Evolutionary conservation across 2,113 vertebrate genomes (phyloP), one percentile per base, ranked within the genome.

Genomic region (Dendropsophus ebraccatus): DNA sequence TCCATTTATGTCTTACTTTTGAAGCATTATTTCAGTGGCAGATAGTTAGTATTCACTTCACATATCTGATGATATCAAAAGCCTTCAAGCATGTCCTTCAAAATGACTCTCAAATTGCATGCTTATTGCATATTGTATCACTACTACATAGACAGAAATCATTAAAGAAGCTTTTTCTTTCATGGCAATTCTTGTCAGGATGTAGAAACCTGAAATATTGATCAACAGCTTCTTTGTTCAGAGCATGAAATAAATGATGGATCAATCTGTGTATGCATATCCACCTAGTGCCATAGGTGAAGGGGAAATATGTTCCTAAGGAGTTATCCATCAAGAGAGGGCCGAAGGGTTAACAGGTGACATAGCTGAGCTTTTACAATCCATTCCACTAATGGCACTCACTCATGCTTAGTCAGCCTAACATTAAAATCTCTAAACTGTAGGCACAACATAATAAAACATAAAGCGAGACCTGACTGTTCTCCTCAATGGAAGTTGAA

Each of bases 41-140:
- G 19, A 23, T 56, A 37, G 65, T 83, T 83, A 83, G 67, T 56
- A 83, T 83, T 70, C 81, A n/a, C 28, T 83, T 50, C 65, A 72
- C 81, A 83, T 70, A 54, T 54, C 52, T 73, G 67, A 54, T 50
- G 65, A 83, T 83, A 83, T 83, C 81, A 83, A 83, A 83, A 50
- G 81, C 81, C 81, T 83, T 72, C 81, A 83, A 83, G 81, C 81
- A 83, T 83, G 65, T 83, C 49, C 81, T 83, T 83, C 65, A 83
- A 72, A 83, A 73, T 83, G 81, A 83, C 81, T 83, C 65, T 72
- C 81, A 83, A 70, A 82, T 52, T 72, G 81, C 81, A 83, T 72
- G 65, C 65, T 72, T 72, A 83, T 56, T 83, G 81, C 81, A 83
- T 83, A 83, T 83, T 83, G 81, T 52, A 83, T 83, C 81, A 83